phyloP scores from a whole-genome alignment of 2,888 invertebrate genomes.

The Sturmia bella region DNA sequence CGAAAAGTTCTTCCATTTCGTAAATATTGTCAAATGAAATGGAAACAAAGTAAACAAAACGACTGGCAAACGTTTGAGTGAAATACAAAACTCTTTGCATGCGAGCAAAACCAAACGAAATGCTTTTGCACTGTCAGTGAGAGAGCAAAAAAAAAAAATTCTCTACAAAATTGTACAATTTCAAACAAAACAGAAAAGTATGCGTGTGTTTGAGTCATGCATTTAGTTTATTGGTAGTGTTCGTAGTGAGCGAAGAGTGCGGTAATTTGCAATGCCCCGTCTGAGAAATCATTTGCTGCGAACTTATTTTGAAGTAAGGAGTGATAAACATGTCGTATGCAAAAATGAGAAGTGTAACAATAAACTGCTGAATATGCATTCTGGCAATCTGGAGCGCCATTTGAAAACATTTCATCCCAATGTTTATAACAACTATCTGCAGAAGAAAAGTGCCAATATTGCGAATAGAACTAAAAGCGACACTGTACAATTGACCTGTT shows the following conservation, averaged over 20 bases:
- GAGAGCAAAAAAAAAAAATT: background rate
- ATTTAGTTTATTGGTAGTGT: too few relatives aligned
- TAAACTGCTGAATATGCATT: slow-evolving; percentile 4
- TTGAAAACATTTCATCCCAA: slow-evolving; percentile 13
- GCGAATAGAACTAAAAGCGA: slow-evolving; percentile 7
- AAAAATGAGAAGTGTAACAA: slow-evolving; percentile 24
- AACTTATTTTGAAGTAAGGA: slow-evolving; percentile 6
- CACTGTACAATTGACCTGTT: slow-evolving; percentile 28
- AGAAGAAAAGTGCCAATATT: slow-evolving; percentile 2
- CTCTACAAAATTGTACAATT: too few relatives aligned
- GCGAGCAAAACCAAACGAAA: slow-evolving; percentile 15
- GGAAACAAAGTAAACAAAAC: too few relatives aligned
- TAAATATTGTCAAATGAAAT: too few relatives aligned
- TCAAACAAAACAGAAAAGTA: too few relatives aligned
- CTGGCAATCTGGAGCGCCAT: slow-evolving; percentile 12
- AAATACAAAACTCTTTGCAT: too few relatives aligned
- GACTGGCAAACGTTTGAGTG: too few relatives aligned
- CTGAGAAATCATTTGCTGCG: slow-evolving; percentile 20
- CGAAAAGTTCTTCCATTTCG: too few relatives aligned
- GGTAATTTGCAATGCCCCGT: slow-evolving; percentile 2
- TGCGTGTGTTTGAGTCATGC: too few relatives aligned
- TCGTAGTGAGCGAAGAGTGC: too few relatives aligned
- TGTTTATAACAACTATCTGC: slow-evolving; percentile 12
- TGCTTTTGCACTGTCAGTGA: background rate
- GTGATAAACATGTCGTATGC: slow-evolving; percentile 3